Conservation (phyloP, 2,797 vertebrate genomes). For the Emydoidea blandingii region DNA sequence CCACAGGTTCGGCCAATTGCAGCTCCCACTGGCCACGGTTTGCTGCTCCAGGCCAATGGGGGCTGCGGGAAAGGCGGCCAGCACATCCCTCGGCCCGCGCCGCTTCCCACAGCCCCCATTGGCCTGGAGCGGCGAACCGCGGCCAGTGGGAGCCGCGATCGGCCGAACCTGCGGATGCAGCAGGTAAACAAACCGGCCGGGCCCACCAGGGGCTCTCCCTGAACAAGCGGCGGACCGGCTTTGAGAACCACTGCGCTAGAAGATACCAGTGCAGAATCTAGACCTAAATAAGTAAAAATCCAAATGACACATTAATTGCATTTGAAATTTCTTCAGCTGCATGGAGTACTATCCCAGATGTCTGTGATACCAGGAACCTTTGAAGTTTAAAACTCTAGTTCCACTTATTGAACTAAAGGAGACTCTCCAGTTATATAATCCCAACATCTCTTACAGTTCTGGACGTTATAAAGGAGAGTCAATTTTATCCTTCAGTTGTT, state of each 20-base stretch:
- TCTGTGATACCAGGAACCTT: neutral
- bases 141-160: no score
- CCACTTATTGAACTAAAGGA: neutral
- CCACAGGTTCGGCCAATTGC: no score
- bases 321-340: neutral
- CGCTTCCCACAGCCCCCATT: no score
- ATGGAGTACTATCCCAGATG: neutral
- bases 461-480: neutral
- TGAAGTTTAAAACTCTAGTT: neutral
- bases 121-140: no score
- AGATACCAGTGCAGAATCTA: neutral
- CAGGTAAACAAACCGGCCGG: no score
- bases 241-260: neutral
- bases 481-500: neutral
- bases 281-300: neutral
- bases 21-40: no score
- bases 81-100: no score
- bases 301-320: neutral
- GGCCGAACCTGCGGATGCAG: no score
- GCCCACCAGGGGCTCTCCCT: no score
- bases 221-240: no score
- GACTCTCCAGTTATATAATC: neutral
- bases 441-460: neutral
- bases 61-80: no score
- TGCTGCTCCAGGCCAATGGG: no score